These are phyloP conservation scores for Cairina moschata DNA, from an alignment of 2,113 vertebrate species.

Conservation along the genomic window DNA sequence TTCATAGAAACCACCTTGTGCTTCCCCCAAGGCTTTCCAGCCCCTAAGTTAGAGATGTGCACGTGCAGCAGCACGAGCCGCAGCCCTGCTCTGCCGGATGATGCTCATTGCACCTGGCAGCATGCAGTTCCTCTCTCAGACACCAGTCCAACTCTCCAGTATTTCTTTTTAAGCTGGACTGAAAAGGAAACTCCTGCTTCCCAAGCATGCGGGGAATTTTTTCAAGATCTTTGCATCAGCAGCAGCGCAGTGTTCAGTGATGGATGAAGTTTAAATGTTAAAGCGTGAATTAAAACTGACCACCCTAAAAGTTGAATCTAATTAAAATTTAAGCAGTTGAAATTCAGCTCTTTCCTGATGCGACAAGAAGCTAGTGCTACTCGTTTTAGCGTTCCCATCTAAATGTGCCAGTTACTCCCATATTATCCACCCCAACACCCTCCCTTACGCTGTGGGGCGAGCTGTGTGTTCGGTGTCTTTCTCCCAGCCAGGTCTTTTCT, in stretches of 20 bases:
- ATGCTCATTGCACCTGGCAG: neutral
- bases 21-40: neutral
- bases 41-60: neutral
- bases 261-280: neutral
- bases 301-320: neutral
- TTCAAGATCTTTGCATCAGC: neutral
- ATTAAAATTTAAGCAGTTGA: neutral
- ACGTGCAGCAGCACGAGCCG: too few relatives aligned
- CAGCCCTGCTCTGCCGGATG: too few relatives aligned
- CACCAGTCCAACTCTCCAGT: too few relatives aligned
- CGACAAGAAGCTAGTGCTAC: neutral
- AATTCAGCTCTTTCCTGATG: neutral
- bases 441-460: neutral
- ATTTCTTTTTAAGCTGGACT: neutral
- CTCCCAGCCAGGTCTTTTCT: neutral
- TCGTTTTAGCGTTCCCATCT: neutral
- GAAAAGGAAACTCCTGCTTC: neutral
- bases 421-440: neutral
- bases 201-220: neutral
- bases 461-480: neutral
- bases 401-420: neutral
- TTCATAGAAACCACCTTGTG: neutral
- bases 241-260: fast-evolving
- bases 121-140: neutral
- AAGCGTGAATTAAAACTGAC: neutral